phyloP scores from a whole-genome alignment of 1,140 invertebrate genomes.

The Zaprionus lachaisei region DNA sequence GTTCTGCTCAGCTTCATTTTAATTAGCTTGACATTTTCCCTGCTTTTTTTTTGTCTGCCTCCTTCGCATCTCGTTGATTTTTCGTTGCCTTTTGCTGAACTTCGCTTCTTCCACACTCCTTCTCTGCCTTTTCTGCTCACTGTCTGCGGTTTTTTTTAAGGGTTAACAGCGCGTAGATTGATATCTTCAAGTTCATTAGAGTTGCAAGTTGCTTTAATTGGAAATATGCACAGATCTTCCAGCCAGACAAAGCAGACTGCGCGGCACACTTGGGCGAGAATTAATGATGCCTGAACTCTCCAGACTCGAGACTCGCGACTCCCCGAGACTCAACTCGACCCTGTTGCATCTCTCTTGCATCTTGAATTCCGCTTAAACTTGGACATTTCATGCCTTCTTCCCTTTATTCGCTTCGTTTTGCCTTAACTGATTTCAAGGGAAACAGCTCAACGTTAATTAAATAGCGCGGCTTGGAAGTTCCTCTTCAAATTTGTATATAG shows the following conservation, averaged over 20 bases:
- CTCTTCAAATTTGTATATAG: not conserved
- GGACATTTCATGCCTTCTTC: slow-evolving; percentile 35
- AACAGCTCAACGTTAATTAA: slow-evolving; percentile 25
- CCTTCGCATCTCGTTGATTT: slow-evolving; percentile 20
- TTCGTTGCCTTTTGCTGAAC: slow-evolving; percentile 36
- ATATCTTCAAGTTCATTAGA: slow-evolving; percentile 84
- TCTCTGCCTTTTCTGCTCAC: slow-evolving; percentile 39
- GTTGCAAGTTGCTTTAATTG: slow-evolving; percentile 81
- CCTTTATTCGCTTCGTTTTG: slow-evolving; percentile 28
- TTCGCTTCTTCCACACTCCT: slow-evolving; percentile 26
- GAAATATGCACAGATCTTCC: slow-evolving; percentile 67
- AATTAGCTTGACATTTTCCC: slow-evolving; percentile 77
- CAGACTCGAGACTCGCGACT: not conserved
- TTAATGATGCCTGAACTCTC: slow-evolving; percentile 74
- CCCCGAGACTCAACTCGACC: not conserved
- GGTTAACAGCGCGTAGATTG: slow-evolving; percentile 83
- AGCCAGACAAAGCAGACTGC: slow-evolving; percentile 31
- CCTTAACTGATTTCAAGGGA: slow-evolving; percentile 76
- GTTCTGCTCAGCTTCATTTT: slow-evolving; percentile 52
- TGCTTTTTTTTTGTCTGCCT: slow-evolving; percentile 35
- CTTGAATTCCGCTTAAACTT: slow-evolving; percentile 74
- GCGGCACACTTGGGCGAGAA: slow-evolving; percentile 78
- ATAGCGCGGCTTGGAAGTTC: not conserved
- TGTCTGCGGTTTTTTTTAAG: slow-evolving; percentile 62
- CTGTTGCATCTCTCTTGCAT: slow-evolving; percentile 35